Base-by-base conservation (phyloP, 2,797 vertebrate species). In the Neopelma chrysocephalum region DNA sequence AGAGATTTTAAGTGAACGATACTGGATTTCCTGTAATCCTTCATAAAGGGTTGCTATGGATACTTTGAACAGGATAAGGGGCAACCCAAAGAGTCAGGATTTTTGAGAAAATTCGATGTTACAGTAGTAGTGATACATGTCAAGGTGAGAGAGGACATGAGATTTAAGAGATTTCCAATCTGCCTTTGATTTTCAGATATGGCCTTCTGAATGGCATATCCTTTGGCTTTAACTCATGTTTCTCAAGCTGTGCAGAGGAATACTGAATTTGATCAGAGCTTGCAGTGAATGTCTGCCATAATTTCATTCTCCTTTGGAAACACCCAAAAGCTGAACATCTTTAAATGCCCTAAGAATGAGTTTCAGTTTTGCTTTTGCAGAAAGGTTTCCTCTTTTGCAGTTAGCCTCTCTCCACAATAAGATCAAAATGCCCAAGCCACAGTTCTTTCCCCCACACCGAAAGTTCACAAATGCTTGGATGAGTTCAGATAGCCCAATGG, bases 141-240 rank as follows among this genome's bases (percentile, higher is more conserved):
- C 92, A 93, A 96, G 84, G 90, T 90, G 70, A 96, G 51, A 82
- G 27, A 94, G 77, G 80, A 91, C 73, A 6, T 54, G 73, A 79
- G 80, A 95, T 95, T 93, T 87, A 93, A 88, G 66, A 93, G 85
- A 93, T 93, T 94, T 91, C 73, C 91, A 89, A 36, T 68, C 64
- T 57, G 58, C 53, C 80, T 96, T 95, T 95, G 94, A 96, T 94
- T 94, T 93, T 94, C 82, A 95, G 73, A 83, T 93, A 89, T 21
- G 70, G 70, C 66, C 42, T 87, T 82, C 80, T 76, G 54, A 87
- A 79, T 79, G 64, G 85, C 62, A 93, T 82, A 94, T 91, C 77
- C 80, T 90, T 78, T 93, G 85, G 57, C 84, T 94, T 89, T 91
- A 96, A 64, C 54, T 82, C 6, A 17, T 75, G 65, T 87, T 96